Evolutionary conservation across 2,797 vertebrate species (phyloP).

Genomic region (Pangasius krempfi): DNA sequence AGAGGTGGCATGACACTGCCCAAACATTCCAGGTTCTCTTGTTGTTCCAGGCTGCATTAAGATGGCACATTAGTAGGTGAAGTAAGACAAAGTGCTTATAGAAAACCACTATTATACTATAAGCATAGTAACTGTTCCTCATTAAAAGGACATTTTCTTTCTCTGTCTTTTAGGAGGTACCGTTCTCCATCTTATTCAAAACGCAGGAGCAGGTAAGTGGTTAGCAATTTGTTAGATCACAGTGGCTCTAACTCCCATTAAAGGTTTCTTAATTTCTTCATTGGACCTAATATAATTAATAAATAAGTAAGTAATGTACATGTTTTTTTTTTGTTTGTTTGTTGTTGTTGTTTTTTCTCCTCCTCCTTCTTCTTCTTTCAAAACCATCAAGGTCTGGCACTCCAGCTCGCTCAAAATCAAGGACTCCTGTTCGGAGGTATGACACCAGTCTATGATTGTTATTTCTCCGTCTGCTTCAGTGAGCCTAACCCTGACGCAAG

Average conservation of each 20-base stretch:
- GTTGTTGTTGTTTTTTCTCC: no score
- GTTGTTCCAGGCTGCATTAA: background rate
- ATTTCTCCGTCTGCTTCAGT: background rate
- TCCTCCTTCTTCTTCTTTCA: background rate
- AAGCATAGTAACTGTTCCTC: background rate
- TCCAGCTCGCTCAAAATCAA: conserved; percentile 77
- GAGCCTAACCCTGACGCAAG: conserved; percentile 42
- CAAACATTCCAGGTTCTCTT: background rate
- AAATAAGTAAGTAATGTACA: background rate
- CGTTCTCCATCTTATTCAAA: conserved; percentile 79
- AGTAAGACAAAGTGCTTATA: background rate
- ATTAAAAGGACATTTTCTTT: background rate
- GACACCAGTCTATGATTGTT: background rate
- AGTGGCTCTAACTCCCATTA: background rate
- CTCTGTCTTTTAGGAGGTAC: conserved; percentile 65
- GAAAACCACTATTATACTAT: background rate
- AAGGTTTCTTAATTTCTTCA: background rate
- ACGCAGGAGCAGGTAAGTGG: conserved; percentile 77
- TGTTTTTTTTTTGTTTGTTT: no score
- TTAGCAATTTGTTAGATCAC: background rate
- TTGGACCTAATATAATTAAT: background rate
- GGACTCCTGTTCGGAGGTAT: conserved; percentile 61
- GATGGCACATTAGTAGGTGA: background rate
- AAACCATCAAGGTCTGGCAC: conserved; percentile 72
- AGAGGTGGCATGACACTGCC: background rate